A percentile compares a stretch with the other conserved stretches of the same genome.
phyloP scores from a whole-genome alignment of 2,888 invertebrate species.

The Chaitophorus viminalis region DNA sequence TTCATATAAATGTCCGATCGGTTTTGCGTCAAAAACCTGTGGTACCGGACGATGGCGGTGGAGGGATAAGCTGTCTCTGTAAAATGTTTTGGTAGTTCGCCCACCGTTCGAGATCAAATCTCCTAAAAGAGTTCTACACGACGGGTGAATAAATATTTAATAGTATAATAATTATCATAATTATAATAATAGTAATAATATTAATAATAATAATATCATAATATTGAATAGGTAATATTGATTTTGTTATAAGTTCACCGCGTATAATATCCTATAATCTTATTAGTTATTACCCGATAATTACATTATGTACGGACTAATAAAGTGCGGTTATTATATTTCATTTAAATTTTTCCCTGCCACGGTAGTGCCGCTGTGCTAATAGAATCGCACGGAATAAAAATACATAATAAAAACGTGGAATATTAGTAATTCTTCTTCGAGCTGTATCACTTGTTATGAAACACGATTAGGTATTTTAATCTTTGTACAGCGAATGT shows the following conservation, averaged over 20 bases:
- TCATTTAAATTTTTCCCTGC: too few species aligned
- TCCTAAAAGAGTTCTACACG: too few species aligned
- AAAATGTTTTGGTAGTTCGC: too few species aligned
- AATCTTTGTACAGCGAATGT: background rate
- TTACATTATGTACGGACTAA: background rate
- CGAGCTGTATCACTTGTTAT: background rate
- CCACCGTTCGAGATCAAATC: too few species aligned
- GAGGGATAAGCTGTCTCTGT: background rate
- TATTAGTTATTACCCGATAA: background rate
- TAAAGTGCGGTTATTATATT: conserved; percentile 19
- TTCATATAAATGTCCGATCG: background rate
- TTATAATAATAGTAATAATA: background rate
- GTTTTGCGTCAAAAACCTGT: background rate
- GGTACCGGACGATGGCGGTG: background rate
- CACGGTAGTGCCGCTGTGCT: too few species aligned
- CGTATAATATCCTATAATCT: background rate
- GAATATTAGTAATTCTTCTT: background rate
- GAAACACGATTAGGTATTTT: background rate
- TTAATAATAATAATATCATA: too few species aligned
- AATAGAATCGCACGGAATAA: too few species aligned
- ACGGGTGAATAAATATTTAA: too few species aligned
- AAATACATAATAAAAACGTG: too few species aligned
- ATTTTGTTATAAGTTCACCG: too few species aligned
- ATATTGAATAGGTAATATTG: too few species aligned
- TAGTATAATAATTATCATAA: too few species aligned